Conservation (phyloP, 2,888 invertebrate species). For the Endotricha flammealis region DNA sequence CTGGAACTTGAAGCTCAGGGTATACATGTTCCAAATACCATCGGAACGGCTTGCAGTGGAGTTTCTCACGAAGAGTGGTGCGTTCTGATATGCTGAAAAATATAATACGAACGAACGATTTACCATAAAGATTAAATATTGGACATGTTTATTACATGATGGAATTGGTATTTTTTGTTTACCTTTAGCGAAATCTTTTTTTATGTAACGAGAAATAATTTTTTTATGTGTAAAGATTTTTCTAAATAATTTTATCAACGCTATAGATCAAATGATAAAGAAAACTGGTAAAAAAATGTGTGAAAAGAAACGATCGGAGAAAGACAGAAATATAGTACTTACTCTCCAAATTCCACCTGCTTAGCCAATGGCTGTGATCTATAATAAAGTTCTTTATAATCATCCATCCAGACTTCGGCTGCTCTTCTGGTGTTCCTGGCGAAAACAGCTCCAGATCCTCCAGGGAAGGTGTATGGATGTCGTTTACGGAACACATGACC, state of each 20-base stretch:
- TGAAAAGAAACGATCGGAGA: too few species aligned
- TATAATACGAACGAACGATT: constrained; percentile 1
- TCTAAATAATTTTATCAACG: too few species aligned
- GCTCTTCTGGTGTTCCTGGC: constrained; percentile 96
- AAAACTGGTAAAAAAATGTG: too few species aligned
- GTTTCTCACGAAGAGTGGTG: constrained; percentile 84
- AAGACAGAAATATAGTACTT: too few species aligned
- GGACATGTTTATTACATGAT: too few species aligned
- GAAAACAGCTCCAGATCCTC: constrained; percentile 97
- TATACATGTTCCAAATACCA: constrained; percentile 97
- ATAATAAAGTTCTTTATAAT: constrained; percentile 97
- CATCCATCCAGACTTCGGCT: constrained; percentile 99
- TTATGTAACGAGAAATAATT: too few species aligned
- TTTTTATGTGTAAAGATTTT: too few species aligned
- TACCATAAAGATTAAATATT: too few species aligned
- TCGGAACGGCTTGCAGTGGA: constrained; percentile 95
- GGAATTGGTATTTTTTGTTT: too few species aligned
- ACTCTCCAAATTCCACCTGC: constrained; percentile 94
- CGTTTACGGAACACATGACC: constrained; percentile 97
- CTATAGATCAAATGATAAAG: too few species aligned
- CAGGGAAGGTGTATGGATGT: constrained; percentile 99
- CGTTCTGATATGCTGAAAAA: constrained; percentile 88
- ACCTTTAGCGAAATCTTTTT: too few species aligned
- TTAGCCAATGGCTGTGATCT: constrained; percentile 93
- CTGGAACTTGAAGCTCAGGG: constrained; percentile 90